phyloP scores from a whole-genome alignment of 2,888 invertebrate species.

The Argyresthia albistria region DNA sequence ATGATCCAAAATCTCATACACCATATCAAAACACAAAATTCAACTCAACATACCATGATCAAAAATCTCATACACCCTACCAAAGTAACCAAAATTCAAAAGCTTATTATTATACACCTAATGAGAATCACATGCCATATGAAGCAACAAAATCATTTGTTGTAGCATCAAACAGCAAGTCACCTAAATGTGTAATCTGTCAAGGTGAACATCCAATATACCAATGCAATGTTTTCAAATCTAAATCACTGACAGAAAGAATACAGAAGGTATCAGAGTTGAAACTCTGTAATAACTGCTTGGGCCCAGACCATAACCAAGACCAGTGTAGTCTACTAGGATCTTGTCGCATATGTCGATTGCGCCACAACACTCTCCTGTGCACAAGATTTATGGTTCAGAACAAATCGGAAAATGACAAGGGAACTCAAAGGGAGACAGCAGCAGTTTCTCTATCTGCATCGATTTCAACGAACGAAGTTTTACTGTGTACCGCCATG shows the following conservation, averaged over 20 bases:
- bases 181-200: neutral
- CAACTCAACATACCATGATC: no score
- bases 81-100: neutral
- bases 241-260: neutral
- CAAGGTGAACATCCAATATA: neutral
- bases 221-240: neutral
- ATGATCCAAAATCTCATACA: no score
- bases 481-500: neutral
- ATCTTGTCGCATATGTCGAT: neutral
- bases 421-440: neutral
- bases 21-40: no score
- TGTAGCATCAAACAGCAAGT: neutral
- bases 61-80: no score
- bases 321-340: neutral
- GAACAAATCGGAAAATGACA: neutral
- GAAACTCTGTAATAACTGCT: neutral
- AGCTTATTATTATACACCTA: no score
- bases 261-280: neutral
- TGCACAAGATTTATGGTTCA: neutral
- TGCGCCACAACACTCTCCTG: neutral
- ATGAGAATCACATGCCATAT: no score
- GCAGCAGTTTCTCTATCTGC: neutral
- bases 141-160: no score
- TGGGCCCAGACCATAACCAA: neutral
- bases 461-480: neutral